Base-by-base conservation (phyloP, 1,140 invertebrate genomes). In the Brachionus manjavacas region DNA sequence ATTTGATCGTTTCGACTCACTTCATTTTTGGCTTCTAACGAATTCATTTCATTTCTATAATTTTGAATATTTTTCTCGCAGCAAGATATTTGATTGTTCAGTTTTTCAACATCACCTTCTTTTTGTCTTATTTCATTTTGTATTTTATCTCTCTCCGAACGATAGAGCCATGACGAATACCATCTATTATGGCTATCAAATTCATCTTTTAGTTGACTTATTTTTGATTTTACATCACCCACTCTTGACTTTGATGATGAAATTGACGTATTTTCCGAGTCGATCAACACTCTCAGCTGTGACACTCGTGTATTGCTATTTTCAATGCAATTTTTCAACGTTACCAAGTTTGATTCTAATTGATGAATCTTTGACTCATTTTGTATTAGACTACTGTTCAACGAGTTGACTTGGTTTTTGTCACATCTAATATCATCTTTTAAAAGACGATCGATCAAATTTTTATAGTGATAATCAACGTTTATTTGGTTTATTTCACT, bases 401-500 rank as follows among this genome's bases (percentile, higher is more conserved):
- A 39, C 28, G 8, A 31, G 4, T 72, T 72, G 35, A 72, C 31
- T 39, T 39, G 31, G 28, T 39, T 72, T 20, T 72, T 72, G 16
- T 72, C 68, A 72, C 35, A 39, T 39, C 0, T 20, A 16, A 72
- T 35, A 39, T 72, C 68, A 20, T 39, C 28, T 72, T 41, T 39
- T 72, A 72, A 2, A n/a, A 72, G 31, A 39, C 31, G 31, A 72
- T 35, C 8, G 1, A 72, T 72, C 31, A 72, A 72, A 39, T 20
- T 20, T 16, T 41, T 9, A 39, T 39, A 39, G 0, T 72, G 14
- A 72, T 72, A n/a, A 39, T 72, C 68, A 39, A 72, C 68, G 6
- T 72, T 72, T 72, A 72, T 72, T 72, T 72, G 68, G 9, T 72
- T 72, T 72, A 72, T 16, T 39, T 72, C 68, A 8, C 68, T 72